Conservation (phyloP, 2,113 vertebrate species). For the Origma solitaria region DNA sequence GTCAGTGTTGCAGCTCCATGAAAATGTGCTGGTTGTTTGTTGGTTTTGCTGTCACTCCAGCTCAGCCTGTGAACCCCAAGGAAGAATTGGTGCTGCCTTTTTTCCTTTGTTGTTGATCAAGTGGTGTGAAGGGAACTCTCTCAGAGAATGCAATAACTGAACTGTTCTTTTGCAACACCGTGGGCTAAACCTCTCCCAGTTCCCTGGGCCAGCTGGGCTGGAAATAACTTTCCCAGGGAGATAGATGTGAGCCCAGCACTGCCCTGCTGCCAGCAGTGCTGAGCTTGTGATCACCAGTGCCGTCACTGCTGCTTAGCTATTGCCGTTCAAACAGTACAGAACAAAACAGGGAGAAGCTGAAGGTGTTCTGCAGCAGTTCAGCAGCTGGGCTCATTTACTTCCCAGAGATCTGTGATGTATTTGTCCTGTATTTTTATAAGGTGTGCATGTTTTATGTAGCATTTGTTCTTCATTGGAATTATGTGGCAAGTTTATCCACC, state of each 20-base stretch:
- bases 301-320: not conserved
- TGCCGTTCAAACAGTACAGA: not conserved
- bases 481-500: not conserved
- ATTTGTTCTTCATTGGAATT: not conserved
- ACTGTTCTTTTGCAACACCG: not conserved
- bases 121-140: not conserved
- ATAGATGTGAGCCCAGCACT: not conserved
- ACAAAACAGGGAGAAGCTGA: not conserved
- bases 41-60: not conserved
- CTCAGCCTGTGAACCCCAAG: not conserved
- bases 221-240: not conserved
- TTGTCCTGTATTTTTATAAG: not conserved
- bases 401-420: not conserved
- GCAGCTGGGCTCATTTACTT: not conserved
- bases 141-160: not conserved
- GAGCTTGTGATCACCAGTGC: not conserved
- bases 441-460: not conserved
- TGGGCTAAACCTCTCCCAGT: not conserved
- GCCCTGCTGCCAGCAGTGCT: not conserved
- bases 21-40: not conserved
- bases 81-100: not conserved
- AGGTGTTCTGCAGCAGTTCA: not conserved
- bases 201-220: not conserved
- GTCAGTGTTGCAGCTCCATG: not conserved
- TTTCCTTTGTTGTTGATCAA: accelerated